A percentile compares a stretch with the other conserved stretches of the same genome.
Conservation (phyloP, 2,888 invertebrate species). For the Drosophila setosimentum region DNA sequence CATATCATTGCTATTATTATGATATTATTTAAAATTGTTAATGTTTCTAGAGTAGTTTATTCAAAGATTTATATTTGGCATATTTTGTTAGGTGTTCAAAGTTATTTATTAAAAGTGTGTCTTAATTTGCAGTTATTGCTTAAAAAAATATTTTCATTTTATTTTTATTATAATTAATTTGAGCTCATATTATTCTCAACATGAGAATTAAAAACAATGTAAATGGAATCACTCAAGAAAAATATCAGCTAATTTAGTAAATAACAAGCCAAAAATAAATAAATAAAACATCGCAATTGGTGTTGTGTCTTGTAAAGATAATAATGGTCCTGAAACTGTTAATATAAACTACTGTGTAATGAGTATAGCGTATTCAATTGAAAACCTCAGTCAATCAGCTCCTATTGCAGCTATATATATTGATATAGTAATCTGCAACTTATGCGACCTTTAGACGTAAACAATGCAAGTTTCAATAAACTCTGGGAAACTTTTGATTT, state of each 20-base stretch:
- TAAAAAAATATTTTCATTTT: neutral
- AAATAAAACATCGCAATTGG: too few species aligned
- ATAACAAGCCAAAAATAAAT: neutral
- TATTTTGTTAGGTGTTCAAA: neutral
- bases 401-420: too few species aligned
- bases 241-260: neutral
- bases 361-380: neutral
- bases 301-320: neutral
- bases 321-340: too few species aligned
- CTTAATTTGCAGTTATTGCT: neutral
- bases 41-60: neutral
- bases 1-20: too few species aligned
- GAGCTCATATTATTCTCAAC: neutral
- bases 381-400: neutral
- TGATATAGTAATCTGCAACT: neutral
- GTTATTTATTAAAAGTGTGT: neutral
- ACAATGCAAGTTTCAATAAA: neutral
- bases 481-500: accelerated
- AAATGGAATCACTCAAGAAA: neutral
- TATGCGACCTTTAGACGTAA: neutral
- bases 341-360: neutral
- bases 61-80: accelerated
- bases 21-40: neutral
- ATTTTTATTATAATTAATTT: too few species aligned
- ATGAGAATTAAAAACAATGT: neutral